A percentile compares a stretch with the other conserved stretches of the same genome.
phyloP scores from a whole-genome alignment of 2,888 invertebrate genomes.

The Machimus atricapillus region DNA sequence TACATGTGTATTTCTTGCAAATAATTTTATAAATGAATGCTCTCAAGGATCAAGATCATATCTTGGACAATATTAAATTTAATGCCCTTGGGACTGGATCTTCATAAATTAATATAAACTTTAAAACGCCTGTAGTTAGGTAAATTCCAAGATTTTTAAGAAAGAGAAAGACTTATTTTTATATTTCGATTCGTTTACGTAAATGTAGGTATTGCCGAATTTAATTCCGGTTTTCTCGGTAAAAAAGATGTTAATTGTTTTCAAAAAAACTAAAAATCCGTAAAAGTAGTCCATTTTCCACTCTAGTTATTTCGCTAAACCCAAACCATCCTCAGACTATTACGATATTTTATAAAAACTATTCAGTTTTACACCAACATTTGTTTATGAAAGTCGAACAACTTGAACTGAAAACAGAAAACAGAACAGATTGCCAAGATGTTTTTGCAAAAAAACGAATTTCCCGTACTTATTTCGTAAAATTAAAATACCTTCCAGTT shows the following conservation, averaged over 20 bases:
- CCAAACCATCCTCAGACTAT: neutral
- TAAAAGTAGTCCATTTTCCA: neutral
- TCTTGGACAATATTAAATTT: too few relatives aligned
- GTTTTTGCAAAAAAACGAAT: neutral
- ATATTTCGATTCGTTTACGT: too few relatives aligned
- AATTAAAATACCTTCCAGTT: neutral
- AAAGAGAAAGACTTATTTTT: neutral
- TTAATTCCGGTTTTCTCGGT: neutral
- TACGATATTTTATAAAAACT: neutral
- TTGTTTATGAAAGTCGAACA: neutral
- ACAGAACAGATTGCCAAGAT: neutral
- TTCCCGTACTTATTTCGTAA: neutral
- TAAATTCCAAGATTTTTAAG: too few relatives aligned
- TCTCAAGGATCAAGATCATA: too few relatives aligned
- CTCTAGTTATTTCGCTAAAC: neutral
- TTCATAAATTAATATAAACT: too few relatives aligned
- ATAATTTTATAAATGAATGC: too few relatives aligned
- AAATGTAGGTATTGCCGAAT: neutral
- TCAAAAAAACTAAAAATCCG: neutral
- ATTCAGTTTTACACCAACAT: neutral
- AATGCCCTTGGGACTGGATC: too few relatives aligned
- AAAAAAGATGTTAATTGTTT: neutral
- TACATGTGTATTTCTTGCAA: too few relatives aligned
- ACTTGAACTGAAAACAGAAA: neutral
- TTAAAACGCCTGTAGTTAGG: too few relatives aligned